phyloP scores from a whole-genome alignment of 2,888 invertebrate species.

The Lasioglossum lativentre region DNA sequence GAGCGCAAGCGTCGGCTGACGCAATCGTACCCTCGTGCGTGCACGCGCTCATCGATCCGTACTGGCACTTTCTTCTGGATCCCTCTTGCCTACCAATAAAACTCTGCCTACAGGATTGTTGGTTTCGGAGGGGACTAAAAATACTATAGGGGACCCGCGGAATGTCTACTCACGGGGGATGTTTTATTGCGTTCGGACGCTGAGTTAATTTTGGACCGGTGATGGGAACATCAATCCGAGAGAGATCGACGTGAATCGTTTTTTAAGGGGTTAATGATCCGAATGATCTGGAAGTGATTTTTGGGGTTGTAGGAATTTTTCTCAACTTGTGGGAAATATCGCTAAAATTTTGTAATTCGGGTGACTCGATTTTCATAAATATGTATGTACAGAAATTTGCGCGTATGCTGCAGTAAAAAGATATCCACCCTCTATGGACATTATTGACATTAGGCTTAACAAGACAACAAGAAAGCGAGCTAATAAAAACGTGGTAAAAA shows the following conservation, averaged over 20 bases:
- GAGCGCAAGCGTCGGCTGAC: slow-evolving; percentile 64
- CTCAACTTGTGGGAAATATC: background rate
- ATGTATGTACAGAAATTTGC: too few species aligned
- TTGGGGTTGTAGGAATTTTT: background rate
- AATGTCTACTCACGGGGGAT: background rate
- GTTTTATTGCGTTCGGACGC: background rate
- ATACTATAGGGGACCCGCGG: slow-evolving; percentile 25
- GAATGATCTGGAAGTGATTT: background rate
- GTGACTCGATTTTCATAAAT: too few species aligned
- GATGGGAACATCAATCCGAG: background rate
- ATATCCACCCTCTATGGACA: background rate
- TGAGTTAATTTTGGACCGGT: slow-evolving; percentile 11
- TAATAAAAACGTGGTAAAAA: too few species aligned
- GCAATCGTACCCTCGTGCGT: slow-evolving; percentile 37
- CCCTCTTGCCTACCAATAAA: slow-evolving; percentile 38
- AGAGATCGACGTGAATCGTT: background rate
- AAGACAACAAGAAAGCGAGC: background rate
- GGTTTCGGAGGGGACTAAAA: slow-evolving; percentile 40
- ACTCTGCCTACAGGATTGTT: slow-evolving; percentile 14
- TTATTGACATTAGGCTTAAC: background rate
- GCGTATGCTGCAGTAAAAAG: background rate
- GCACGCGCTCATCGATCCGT: slow-evolving; percentile 61
- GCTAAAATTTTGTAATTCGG: background rate
- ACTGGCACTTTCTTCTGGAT: slow-evolving; percentile 48
- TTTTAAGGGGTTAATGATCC: background rate